Evolutionary conservation across 2,113 vertebrate genomes (phyloP).

Genomic region (Azemiops feae): DNA sequence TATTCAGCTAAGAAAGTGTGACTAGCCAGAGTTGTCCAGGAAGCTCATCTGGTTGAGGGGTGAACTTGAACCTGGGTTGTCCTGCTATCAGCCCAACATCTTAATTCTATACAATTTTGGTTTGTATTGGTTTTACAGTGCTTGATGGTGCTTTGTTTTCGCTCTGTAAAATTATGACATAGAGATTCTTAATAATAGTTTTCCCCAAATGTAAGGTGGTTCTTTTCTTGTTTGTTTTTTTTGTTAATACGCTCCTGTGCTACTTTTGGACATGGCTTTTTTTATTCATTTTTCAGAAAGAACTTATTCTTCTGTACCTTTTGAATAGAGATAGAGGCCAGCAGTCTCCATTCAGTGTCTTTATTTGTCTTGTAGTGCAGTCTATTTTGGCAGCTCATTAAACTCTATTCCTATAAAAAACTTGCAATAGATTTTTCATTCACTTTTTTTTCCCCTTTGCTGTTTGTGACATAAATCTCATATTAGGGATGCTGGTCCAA

Average conservation of each 20-base stretch:
- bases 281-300: neutral
- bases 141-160: neutral
- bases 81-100: neutral
- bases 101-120: neutral
- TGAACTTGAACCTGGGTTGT: neutral
- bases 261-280: neutral
- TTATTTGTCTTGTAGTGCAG: neutral
- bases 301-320: neutral
- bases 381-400: neutral
- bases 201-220: neutral
- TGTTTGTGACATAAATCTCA: neutral
- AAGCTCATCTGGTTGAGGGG: neutral
- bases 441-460: neutral
- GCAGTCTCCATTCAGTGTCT: neutral
- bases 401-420: neutral
- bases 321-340: neutral
- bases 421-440: neutral
- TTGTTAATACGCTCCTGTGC: neutral
- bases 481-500: neutral
- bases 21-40: neutral
- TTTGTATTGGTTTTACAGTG: neutral
- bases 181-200: neutral
- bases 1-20: neutral
- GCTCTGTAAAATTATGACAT: neutral
- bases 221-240: neutral